Base-by-base conservation (phyloP, 2,113 vertebrate genomes). In the Pelecanoides urinatrix region DNA sequence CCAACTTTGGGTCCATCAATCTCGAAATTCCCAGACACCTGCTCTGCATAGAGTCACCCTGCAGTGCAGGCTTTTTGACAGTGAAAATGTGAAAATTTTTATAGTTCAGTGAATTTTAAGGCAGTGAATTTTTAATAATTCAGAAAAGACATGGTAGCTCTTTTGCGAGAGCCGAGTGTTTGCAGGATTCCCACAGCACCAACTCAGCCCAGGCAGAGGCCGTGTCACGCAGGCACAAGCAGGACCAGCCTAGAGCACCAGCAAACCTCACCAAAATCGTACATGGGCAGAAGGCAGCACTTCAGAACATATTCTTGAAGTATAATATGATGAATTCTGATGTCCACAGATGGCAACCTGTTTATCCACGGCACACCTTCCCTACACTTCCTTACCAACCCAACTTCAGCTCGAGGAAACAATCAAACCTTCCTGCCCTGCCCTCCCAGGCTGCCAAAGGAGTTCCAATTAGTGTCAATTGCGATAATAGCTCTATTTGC, bases 391-490 rank as follows among this genome's bases (percentile, higher is more conserved):
- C 80, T 90, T 38, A 75, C 78, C 90, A 79, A 42, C 50, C 29
- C 21, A 5, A 56, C 91, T 91, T 89, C 62, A 94, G 66, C 65
- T 89, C 3, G 6, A 95, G 95, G 95, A 96, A 96, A 95, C 79
- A 94, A 96, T 92, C 91, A 94, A 78, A 91, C 81, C 89, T 94
- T 95, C 95, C 91, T 94, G 95, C 92, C 94, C 95, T 95, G 97
- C 94, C 86, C 75, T 94, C 49, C 81, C 73, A 78, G 92, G 86
- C 88, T 94, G 94, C 95, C 96, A 91, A 86, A 97, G 85, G 65
- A 94, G 73, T 91, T 94, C 61, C 92, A 97, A 96, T 95, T 97
- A 94, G 76, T 49, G 76, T 94, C 95, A 94, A 91, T 97, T 96
- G 92, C 78, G 80, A 97, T 96, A 95, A 97, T 92, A 62, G 65